Percentiles rank a stretch among this genome's conserved stretches.
Conservation (phyloP, 2,113 vertebrate genomes). For the Xiphophorus maculatus region DNA sequence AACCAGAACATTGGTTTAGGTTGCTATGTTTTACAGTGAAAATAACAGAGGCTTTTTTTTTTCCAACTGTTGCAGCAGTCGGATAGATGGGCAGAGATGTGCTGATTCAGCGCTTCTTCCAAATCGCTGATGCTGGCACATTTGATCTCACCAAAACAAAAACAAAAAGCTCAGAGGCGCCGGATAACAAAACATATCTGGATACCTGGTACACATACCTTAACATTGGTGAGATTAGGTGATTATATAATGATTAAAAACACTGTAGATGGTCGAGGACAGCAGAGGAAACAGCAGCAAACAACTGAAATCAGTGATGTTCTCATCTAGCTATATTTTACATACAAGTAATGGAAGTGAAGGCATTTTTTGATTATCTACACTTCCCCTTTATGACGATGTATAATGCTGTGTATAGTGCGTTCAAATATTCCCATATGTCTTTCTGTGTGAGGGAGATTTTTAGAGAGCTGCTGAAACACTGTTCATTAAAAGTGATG, state of each 20-base stretch:
- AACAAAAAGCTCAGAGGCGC: not conserved
- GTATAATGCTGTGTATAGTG: too few relatives aligned
- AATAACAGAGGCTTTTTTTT: not conserved
- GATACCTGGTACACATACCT: too few relatives aligned
- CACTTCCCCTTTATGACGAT: too few relatives aligned
- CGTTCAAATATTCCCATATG: too few relatives aligned
- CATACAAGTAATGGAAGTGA: not conserved
- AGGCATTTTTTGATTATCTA: too few relatives aligned
- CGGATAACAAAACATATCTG: not conserved
- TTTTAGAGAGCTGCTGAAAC: not conserved
- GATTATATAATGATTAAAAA: too few relatives aligned
- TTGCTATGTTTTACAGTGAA: not conserved
- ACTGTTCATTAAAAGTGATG: not conserved
- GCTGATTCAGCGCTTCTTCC: not conserved
- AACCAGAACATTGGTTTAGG: not conserved
- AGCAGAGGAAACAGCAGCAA: not conserved
- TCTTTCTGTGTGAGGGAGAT: too few relatives aligned
- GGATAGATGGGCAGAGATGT: not conserved
- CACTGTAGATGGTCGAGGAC: too few relatives aligned
- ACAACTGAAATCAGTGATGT: not conserved
- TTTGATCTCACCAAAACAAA: constrained; percentile 6
- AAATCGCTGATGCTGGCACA: constrained; percentile 40
- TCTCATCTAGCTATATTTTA: not conserved
- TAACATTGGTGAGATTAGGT: too few relatives aligned
- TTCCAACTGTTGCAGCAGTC: not conserved